Evolutionary conservation across 2,797 vertebrate species (phyloP), one percentile per base, ranked within the genome.

Genomic region (Siniperca scherzeri): DNA sequence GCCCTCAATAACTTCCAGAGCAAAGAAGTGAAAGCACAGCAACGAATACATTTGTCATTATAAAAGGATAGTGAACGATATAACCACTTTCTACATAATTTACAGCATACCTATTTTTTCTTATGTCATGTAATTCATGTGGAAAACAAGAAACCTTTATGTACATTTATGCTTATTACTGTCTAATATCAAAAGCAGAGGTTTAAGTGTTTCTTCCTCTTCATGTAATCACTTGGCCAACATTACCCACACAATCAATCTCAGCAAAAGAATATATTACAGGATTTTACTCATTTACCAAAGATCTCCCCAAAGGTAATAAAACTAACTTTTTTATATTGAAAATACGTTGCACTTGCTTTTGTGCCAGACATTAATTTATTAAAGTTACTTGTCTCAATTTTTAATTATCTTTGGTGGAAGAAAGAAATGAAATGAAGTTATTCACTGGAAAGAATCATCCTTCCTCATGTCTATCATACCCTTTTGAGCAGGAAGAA

Each of bases 351-450:
- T 25, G 40, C 14, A 13, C 12, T 22, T 1, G 9, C 27, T 2
- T 81, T 70, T 74, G 44, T 38, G 52, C 14, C 40, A 61, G n/a
- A 65, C 30, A 7, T 55, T 33, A 30, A 16, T 72, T 85, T 38
- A 59, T 81, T 61, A 44, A 60, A 74, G 27, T 77, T 68, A 59
- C 33, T 33, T 36, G 25, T 60, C 13, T 79, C 38, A 17, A 33
- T 40, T 40, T 80, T 83, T 77, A 44, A 83, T 80, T 85, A 75
- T 64, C 65, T 74, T 44, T 53, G 82, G 81, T 40, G 66, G 25
- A 74, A 25, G 27, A 60, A 50, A 68, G 27, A 77, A 12, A 74
- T 33, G n/a, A 59, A 71, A 67, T 33, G 4, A 65, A 77, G 55
- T 77, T 73, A 61, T 73, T 73, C 71, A 73, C 7, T 55, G 61